These are phyloP conservation scores for Nesoenas mayeri DNA, from an alignment of 2,113 vertebrate species.

Conservation along the genomic window DNA sequence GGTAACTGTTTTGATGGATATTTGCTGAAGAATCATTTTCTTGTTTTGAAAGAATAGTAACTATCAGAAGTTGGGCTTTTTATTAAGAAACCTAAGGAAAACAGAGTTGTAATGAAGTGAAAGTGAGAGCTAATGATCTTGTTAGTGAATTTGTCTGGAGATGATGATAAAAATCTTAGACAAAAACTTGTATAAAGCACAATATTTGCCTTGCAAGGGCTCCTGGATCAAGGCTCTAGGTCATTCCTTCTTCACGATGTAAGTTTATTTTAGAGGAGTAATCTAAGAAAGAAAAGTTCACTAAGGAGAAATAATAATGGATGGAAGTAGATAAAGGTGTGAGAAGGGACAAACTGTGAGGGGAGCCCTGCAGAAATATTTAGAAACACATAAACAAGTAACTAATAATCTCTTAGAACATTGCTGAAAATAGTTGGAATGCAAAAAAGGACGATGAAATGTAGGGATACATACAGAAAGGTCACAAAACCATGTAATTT, in stretches of 20 bases:
- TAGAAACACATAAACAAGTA: not conserved
- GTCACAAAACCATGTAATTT: constrained; percentile 17
- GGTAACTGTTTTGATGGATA: fast-evolving
- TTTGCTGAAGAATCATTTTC: not conserved
- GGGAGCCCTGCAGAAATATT: not conserved
- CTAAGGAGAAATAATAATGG: not conserved
- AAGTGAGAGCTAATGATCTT: not conserved
- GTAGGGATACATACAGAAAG: not conserved
- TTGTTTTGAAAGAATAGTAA: not conserved
- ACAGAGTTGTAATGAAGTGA: fast-evolving
- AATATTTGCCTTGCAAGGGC: not conserved
- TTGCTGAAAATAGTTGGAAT: not conserved
- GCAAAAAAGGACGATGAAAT: not conserved
- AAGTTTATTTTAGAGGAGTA: not conserved
- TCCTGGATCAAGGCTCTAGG: not conserved
- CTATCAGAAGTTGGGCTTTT: not conserved
- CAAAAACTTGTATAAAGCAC: not conserved
- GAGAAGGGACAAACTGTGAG: not conserved
- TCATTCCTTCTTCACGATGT: not conserved
- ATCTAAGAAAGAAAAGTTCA: not conserved
- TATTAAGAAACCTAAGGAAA: not conserved
- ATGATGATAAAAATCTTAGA: not conserved
- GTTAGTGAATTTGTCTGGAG: not conserved
- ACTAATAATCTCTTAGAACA: not conserved
- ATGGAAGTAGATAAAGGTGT: not conserved